Conservation (phyloP, 2,113 vertebrate species). For the Chaetura pelagica region DNA sequence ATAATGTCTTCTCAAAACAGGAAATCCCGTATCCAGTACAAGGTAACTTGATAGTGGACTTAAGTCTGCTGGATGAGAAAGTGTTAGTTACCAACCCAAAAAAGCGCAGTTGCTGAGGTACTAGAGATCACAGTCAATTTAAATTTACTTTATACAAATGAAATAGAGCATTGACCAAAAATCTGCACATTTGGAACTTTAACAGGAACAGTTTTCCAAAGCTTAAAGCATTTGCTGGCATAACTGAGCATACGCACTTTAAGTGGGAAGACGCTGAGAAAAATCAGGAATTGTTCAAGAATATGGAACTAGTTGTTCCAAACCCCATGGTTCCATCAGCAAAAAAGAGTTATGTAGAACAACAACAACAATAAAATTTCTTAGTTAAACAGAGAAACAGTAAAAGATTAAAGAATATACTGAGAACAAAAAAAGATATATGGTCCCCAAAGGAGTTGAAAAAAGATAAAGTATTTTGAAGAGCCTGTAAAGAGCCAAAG, state of each 20-base stretch:
- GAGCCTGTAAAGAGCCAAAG: not conserved
- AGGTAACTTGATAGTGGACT: not conserved
- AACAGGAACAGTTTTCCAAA: not conserved
- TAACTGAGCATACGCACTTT: not conserved
- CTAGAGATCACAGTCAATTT: not conserved
- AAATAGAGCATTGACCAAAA: not conserved
- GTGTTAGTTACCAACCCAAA: not conserved
- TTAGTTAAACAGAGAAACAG: not conserved
- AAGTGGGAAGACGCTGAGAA: not conserved
- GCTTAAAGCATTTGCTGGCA: not conserved
- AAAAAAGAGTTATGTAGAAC: not conserved
- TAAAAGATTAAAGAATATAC: not conserved
- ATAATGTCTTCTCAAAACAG: slow-evolving; percentile 31
- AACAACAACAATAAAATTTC: not conserved
- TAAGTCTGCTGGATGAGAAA: not conserved
- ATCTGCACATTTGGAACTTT: not conserved
- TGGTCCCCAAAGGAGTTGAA: not conserved
- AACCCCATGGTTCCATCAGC: not conserved
- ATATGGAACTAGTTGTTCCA: not conserved
- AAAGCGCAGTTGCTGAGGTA: not conserved
- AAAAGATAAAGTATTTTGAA: not conserved
- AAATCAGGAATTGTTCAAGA: slow-evolving; percentile 23
- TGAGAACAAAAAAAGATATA: not conserved
- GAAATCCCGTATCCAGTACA: not conserved
- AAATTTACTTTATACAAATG: not conserved